These are phyloP conservation scores for Pseudobourletiella spinata DNA, from an alignment of 1,140 invertebrate genomes.

Conservation along the genomic window DNA sequence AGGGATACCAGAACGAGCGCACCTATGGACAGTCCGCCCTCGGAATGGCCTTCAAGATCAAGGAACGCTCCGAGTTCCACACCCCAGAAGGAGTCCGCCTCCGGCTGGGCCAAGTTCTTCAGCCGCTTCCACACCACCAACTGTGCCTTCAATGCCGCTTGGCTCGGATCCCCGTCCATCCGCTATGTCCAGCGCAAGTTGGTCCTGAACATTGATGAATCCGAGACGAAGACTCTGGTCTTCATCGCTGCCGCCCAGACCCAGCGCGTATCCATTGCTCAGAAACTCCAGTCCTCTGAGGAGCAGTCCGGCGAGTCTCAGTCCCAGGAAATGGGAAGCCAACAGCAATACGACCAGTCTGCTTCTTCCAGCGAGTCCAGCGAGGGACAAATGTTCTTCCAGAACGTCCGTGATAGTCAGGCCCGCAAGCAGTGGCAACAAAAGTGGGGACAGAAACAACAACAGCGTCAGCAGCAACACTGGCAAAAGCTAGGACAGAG, in stretches of 20 bases:
- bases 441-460: not conserved
- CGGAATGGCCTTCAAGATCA: slow-evolving; percentile 14
- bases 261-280: not conserved
- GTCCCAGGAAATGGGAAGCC: not conserved
- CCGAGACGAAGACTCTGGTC: slow-evolving; percentile 31
- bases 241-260: slow-evolving; percentile 20
- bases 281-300: slow-evolving; percentile 6
- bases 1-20: slow-evolving; percentile 1
- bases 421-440: not conserved
- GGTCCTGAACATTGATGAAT: slow-evolving; percentile 25
- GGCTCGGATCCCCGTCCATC: slow-evolving; percentile 14
- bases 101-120: slow-evolving; percentile 22
- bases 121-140: slow-evolving; percentile 14
- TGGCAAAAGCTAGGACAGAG: not conserved
- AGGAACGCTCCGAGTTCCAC: slow-evolving; percentile 24
- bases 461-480: not conserved
- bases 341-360: not conserved
- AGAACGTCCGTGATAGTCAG: not conserved
- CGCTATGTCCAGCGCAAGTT: slow-evolving; percentile 18
- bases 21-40: slow-evolving; percentile 6
- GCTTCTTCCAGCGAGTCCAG: slow-evolving; percentile 12
- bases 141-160: slow-evolving; percentile 17
- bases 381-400: slow-evolving; percentile 6
- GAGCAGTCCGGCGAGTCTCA: slow-evolving; percentile 3
- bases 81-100: slow-evolving; percentile 17